These are phyloP conservation scores for Drosophila takahashii DNA, from an alignment of 1,140 invertebrate genomes.

Conservation along the genomic window DNA sequence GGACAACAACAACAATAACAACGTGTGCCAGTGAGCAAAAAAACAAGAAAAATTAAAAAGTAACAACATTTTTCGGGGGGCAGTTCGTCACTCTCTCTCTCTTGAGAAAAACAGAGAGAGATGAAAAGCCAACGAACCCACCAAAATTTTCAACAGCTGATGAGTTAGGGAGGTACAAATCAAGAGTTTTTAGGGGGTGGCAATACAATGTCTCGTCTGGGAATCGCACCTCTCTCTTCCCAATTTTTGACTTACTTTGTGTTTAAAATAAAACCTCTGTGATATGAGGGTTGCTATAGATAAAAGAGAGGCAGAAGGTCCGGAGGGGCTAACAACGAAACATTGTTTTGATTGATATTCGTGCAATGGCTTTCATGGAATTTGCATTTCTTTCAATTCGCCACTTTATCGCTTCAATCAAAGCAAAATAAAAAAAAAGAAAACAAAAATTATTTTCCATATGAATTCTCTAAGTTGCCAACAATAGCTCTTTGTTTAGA, in stretches of 20 bases:
- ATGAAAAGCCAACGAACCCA: slow-evolving; percentile 72
- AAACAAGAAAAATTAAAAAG: slow-evolving; percentile 52
- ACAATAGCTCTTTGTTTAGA: slow-evolving; percentile 57
- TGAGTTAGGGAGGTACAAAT: slow-evolving; percentile 30
- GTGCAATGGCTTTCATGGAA: slow-evolving; percentile 60
- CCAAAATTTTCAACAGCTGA: slow-evolving; percentile 71
- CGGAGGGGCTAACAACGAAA: background rate
- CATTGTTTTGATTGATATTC: slow-evolving; percentile 67
- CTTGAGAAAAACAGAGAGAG: background rate
- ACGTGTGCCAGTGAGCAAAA: slow-evolving; percentile 57
- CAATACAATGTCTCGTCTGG: slow-evolving; percentile 35
- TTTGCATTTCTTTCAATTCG: slow-evolving; percentile 54
- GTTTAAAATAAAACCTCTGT: slow-evolving; percentile 9
- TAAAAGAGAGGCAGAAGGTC: background rate
- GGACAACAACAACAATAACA: slow-evolving; percentile 28
- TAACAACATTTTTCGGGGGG: slow-evolving; percentile 56
- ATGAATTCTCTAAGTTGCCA: slow-evolving; percentile 29
- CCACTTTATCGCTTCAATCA: slow-evolving; percentile 36
- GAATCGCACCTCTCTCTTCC: slow-evolving; percentile 8
- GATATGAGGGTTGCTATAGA: slow-evolving; percentile 15
- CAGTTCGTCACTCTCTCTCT: background rate
- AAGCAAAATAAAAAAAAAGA: slow-evolving; percentile 17
- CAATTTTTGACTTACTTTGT: slow-evolving; percentile 23
- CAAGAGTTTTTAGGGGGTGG: slow-evolving; percentile 3
- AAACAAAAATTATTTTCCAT: slow-evolving; percentile 27